Evolutionary conservation across 2,888 invertebrate species (phyloP).

Genomic region (Ormyrus thymus): DNA sequence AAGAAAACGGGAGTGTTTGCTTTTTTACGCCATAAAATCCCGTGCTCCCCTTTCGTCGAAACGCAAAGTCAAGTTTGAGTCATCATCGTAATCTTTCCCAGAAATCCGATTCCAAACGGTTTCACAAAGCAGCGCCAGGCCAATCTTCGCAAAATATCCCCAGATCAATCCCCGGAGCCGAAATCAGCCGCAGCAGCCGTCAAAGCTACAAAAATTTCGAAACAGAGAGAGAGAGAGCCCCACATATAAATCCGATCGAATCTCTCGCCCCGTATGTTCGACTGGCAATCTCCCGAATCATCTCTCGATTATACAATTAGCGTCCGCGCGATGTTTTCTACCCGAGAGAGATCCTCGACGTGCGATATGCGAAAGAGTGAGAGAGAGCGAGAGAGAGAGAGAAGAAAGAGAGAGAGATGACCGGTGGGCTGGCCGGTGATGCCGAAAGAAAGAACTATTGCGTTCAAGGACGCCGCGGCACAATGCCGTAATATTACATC

Average conservation of each 20-base stretch:
- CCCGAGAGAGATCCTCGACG: neutral
- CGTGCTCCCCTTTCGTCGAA: too few relatives aligned
- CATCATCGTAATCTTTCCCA: too few relatives aligned
- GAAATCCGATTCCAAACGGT: too few relatives aligned
- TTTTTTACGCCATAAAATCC: too few relatives aligned
- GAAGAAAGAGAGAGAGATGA: too few relatives aligned
- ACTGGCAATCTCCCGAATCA: neutral
- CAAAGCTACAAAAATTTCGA: slow-evolving; percentile 28
- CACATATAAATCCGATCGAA: neutral
- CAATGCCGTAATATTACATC: slow-evolving; percentile 44
- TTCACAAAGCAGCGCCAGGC: too few relatives aligned
- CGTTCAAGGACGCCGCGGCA: slow-evolving; percentile 52
- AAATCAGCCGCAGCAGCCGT: slow-evolving; percentile 6
- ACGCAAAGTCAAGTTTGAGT: too few relatives aligned
- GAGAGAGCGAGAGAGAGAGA: too few relatives aligned
- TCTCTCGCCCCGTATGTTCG: neutral
- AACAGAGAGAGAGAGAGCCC: slow-evolving; percentile 11
- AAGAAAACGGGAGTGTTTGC: too few relatives aligned
- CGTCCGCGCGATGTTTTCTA: too few relatives aligned
- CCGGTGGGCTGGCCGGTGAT: neutral
- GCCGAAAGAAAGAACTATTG: slow-evolving; percentile 27
- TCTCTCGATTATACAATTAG: slow-evolving; percentile 22
- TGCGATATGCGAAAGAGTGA: neutral
- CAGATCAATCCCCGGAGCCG: too few relatives aligned
- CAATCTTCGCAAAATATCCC: too few relatives aligned